Evolutionary conservation across 2,888 invertebrate species (phyloP).

Genomic region (Phaonia tiefii): DNA sequence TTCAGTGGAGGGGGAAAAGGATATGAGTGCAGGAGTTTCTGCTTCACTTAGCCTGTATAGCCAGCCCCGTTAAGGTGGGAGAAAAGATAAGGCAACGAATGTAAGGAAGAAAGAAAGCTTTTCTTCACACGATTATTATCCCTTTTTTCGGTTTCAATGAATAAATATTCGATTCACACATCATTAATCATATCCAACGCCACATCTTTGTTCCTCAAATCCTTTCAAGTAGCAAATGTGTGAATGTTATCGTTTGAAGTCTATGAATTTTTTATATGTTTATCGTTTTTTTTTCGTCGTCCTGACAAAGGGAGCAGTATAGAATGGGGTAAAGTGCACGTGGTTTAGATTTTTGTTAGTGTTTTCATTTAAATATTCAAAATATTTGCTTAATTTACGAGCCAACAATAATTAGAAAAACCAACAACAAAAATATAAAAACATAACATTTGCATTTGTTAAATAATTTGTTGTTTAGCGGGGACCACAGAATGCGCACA

Average conservation of each 20-base stretch:
- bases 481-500: conserved; percentile 13
- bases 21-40: conserved; percentile 11
- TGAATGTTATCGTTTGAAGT: conserved; percentile 53
- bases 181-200: conserved; percentile 77
- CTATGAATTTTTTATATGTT: conserved; percentile 46
- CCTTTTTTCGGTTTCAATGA: conserved; percentile 42
- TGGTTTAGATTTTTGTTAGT: not conserved
- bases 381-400: conserved; percentile 21
- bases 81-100: conserved; percentile 56
- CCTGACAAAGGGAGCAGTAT: conserved; percentile 2
- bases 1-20: conserved; percentile 43
- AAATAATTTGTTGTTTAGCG: conserved; percentile 29
- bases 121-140: conserved; percentile 64
- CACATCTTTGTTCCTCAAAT: not conserved
- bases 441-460: conserved; percentile 72
- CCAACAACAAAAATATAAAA: conserved; percentile 52
- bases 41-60: conserved; percentile 16
- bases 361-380: not conserved
- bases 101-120: conserved; percentile 34
- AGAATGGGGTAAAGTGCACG: conserved; percentile 3
- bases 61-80: not conserved
- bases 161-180: conserved; percentile 73
- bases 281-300: not conserved
- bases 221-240: conserved; percentile 11
- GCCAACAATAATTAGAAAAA: conserved; percentile 54